Evolutionary conservation across 1,140 invertebrate genomes (phyloP), one percentile per base, ranked within the genome.

Genomic region (Limonius californicus): DNA sequence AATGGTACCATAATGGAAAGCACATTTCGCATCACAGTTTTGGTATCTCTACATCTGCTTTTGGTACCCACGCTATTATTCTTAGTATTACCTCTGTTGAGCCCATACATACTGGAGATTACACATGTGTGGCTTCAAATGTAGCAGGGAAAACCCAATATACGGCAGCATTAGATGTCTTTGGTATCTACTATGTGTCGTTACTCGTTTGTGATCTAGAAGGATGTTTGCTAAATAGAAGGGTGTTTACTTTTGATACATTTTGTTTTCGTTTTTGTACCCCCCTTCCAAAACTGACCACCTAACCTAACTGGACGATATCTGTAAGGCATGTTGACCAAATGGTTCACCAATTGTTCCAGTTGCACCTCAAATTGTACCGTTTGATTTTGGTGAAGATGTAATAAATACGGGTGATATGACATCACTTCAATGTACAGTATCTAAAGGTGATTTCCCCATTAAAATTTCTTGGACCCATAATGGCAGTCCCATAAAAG

Each of bases 311-410:
- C n/a, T n/a, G n/a, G n/a, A n/a, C n/a, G n/a, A n/a, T 15, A n/a
- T n/a, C n/a, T n/a, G n/a, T 42, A 11, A 35, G 59, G n/a, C 30
- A 62, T 23, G 54, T 62, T 39, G n/a, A 56, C n/a, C 3, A 27
- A 4, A 9, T 27, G 9, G 23, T 27, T 4, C 9, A 9, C 9
- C n/a, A n/a, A n/a, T 27, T 3, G 23, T 39, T 39, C 7, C 35
- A 88, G 87, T 88, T 67, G 79, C 82, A 59, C 87, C 87, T 61
- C 85, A 87, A 79, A 83, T 88, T 69, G 77, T 84, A 63, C 85
- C 84, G 32, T 87, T 89, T 70, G 77, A 72, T 60, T 84, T 89
- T 68, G 86, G 84, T 59, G 84, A 86, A 47, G 82, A 82, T 64
- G 77, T 83, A 55, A 81, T 80, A 1, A 87, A 88, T 73, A 83